Evolutionary conservation across 1,140 invertebrate genomes (phyloP).

Genomic region (Dolichoris vasculosae): DNA sequence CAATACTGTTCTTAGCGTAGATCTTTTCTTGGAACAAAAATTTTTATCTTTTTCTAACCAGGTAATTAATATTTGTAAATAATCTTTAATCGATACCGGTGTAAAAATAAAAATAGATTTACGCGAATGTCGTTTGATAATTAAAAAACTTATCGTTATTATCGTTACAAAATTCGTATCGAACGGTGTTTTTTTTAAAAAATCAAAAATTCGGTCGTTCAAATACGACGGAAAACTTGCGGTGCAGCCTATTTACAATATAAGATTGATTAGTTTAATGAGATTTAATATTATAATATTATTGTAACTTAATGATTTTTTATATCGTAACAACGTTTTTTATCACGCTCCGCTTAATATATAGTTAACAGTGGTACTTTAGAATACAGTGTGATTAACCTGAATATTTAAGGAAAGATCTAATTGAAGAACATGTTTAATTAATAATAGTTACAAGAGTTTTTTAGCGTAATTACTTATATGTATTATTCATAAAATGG

Average conservation of each 20-base stretch:
- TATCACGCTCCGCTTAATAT: conserved; percentile 18
- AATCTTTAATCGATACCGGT: too few relatives aligned
- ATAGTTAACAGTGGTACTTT: neutral
- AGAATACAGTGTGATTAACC: conserved; percentile 29
- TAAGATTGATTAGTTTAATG: conserved; percentile 2
- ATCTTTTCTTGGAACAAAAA: too few relatives aligned
- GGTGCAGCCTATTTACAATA: neutral
- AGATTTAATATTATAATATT: conserved; percentile 23
- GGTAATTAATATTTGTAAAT: too few relatives aligned
- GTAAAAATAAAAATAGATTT: too few relatives aligned
- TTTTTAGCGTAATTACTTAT: neutral
- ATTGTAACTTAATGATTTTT: neutral
- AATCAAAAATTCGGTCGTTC: too few relatives aligned
- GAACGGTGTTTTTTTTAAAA: too few relatives aligned
- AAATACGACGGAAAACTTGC: neutral
- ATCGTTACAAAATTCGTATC: too few relatives aligned
- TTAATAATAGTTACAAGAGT: neutral
- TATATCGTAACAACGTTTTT: neutral
- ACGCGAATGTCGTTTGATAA: too few relatives aligned
- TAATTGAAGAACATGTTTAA: neutral
- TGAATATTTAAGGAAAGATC: conserved; percentile 19
- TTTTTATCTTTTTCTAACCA: too few relatives aligned
- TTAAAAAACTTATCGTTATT: too few relatives aligned
- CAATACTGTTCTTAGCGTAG: too few relatives aligned
- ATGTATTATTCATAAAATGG: neutral